Evolutionary conservation across 2,888 invertebrate species (phyloP).

Genomic region (Sinhomidia bicolor): DNA sequence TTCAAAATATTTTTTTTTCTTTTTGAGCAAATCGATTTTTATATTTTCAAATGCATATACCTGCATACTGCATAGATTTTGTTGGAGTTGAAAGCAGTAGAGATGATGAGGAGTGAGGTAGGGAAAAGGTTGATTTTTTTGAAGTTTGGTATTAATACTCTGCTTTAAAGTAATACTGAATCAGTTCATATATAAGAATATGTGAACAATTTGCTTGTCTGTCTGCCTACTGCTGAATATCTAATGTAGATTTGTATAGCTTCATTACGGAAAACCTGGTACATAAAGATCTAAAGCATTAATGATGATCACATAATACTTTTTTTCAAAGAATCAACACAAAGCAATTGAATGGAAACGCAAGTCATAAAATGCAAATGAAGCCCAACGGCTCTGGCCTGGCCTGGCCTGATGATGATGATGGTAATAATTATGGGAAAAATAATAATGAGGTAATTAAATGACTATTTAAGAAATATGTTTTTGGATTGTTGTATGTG

Average conservation of each 20-base stretch:
- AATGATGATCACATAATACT: slow-evolving; percentile 55
- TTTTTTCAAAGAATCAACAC: not conserved
- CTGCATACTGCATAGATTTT: not conserved
- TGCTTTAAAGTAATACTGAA: not conserved
- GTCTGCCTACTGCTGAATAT: not conserved
- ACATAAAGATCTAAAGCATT: slow-evolving; percentile 9
- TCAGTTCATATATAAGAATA: not conserved
- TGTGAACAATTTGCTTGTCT: not conserved
- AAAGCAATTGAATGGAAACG: slow-evolving; percentile 45
- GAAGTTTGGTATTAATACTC: too few relatives aligned
- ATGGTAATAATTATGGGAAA: slow-evolving; percentile 40
- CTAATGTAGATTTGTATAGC: not conserved
- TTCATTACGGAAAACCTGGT: slow-evolving; percentile 19
- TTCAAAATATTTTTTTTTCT: too few relatives aligned
- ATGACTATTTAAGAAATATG: slow-evolving; percentile 31
- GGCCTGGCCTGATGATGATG: too few relatives aligned
- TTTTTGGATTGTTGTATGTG: not conserved
- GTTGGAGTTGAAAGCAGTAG: not conserved
- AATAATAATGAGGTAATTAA: slow-evolving; percentile 51
- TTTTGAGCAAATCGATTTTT: slow-evolving; percentile 39
- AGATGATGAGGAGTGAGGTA: not conserved
- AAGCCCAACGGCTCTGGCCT: slow-evolving; percentile 36
- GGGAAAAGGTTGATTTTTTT: not conserved
- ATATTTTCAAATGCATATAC: not conserved
- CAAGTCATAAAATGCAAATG: slow-evolving; percentile 66